Percentiles rank a stretch among this genome's conserved stretches.
Evolutionary conservation across 2,113 vertebrate species (phyloP).

Genomic region (Sturnus vulgaris): DNA sequence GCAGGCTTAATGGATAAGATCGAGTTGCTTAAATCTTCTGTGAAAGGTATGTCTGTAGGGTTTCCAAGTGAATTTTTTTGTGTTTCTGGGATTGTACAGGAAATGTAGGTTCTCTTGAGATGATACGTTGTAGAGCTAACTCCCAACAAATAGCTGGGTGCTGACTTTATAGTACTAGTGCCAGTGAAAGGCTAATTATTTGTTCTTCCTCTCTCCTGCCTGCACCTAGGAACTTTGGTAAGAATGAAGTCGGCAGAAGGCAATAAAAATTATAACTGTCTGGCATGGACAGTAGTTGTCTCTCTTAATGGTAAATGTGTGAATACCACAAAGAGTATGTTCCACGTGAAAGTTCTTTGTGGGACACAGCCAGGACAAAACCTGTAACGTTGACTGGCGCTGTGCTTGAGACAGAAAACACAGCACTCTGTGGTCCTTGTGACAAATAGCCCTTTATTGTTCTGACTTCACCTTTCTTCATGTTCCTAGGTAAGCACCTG

Average conservation of each 20-base stretch:
- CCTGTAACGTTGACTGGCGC: too few species aligned
- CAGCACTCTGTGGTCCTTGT: too few species aligned
- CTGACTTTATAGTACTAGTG: background rate
- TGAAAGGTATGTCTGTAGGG: slow-evolving; percentile 70
- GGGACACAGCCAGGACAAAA: background rate
- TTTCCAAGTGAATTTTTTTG: background rate
- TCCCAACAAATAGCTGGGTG: background rate
- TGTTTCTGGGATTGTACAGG: background rate
- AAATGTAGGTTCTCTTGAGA: background rate
- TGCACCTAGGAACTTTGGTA: background rate
- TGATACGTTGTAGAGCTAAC: background rate
- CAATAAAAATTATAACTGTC: background rate
- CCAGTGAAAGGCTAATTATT: background rate
- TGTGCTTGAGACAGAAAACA: too few species aligned
- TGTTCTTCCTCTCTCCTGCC: background rate
- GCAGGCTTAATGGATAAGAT: slow-evolving; percentile 75
- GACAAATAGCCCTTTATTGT: too few species aligned
- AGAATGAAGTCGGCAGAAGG: background rate
- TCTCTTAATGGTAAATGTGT: background rate
- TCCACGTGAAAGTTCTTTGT: background rate
- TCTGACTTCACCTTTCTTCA: too few species aligned
- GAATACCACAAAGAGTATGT: background rate
- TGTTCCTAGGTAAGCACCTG: too few species aligned
- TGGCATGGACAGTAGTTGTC: background rate
- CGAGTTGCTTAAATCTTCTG: slow-evolving; percentile 82